Conservation (phyloP, 2,797 vertebrate species). For the Urosaurus nigricauda region DNA sequence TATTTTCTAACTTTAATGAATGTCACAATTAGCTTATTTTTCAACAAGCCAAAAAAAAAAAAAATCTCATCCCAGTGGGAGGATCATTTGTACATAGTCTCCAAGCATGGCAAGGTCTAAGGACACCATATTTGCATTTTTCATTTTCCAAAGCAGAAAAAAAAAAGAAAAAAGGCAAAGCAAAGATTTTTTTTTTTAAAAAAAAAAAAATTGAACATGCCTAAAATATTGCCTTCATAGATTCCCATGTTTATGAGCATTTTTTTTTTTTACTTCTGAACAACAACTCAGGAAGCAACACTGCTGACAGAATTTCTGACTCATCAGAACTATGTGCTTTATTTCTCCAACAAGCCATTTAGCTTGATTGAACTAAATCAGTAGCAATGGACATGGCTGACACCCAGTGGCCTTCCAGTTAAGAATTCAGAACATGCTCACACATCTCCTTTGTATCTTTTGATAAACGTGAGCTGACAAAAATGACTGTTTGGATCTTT, state of each 20-base stretch:
- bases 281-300: background rate
- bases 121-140: slow-evolving; percentile 14
- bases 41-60: background rate
- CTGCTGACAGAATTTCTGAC: slow-evolving; percentile 23
- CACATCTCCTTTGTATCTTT: background rate
- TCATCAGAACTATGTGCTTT: slow-evolving; percentile 30
- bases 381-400: slow-evolving; percentile 39
- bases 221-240: background rate
- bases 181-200: no score
- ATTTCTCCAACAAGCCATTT: slow-evolving; percentile 31
- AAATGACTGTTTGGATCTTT: background rate
- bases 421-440: slow-evolving; percentile 26
- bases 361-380: slow-evolving; percentile 25
- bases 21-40: background rate
- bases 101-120: background rate
- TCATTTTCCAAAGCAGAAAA: slow-evolving; percentile 44
- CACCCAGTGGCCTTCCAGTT: slow-evolving; percentile 40
- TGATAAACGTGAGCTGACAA: slow-evolving; percentile 8
- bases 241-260: slow-evolving; percentile 5
- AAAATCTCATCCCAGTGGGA: background rate
- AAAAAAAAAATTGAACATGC: slow-evolving; percentile 25
- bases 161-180: no score
- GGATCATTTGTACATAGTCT: slow-evolving; percentile 5
- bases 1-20: slow-evolving; percentile 47
- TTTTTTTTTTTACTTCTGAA: slow-evolving; percentile 18